Conservation (phyloP, 2,888 invertebrate genomes). For the Creontiades dilutus region DNA sequence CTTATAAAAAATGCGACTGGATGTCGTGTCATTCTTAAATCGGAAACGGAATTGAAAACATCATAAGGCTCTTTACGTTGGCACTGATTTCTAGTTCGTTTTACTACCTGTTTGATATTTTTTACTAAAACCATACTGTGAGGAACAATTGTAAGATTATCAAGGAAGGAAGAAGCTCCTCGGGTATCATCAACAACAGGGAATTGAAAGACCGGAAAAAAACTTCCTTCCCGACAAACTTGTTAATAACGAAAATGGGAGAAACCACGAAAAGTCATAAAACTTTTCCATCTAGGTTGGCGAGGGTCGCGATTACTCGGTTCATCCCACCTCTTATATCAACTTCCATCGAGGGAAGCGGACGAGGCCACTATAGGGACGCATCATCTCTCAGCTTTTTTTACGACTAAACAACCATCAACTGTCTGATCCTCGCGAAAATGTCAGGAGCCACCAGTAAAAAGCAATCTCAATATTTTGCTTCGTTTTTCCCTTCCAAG, state of each 20-base stretch:
- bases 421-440: neutral
- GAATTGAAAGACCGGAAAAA: neutral
- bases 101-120: too few relatives aligned
- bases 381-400: neutral
- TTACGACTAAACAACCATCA: neutral
- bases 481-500: neutral
- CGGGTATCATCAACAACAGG: neutral
- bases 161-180: neutral
- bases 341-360: neutral
- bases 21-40: too few relatives aligned
- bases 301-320: neutral
- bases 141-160: neutral
- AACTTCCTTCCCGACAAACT: neutral
- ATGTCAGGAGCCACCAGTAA: neutral
- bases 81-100: too few relatives aligned
- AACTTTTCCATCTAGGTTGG: constrained; percentile 28
- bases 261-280: neutral
- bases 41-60: too few relatives aligned
- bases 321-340: constrained; percentile 16
- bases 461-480: neutral
- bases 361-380: neutral
- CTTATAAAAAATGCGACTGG: too few relatives aligned
- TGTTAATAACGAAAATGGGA: neutral
- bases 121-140: too few relatives aligned
- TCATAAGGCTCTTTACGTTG: too few relatives aligned